phyloP scores from a whole-genome alignment of 2,888 invertebrate genomes.

The Parnassius glacialis region DNA sequence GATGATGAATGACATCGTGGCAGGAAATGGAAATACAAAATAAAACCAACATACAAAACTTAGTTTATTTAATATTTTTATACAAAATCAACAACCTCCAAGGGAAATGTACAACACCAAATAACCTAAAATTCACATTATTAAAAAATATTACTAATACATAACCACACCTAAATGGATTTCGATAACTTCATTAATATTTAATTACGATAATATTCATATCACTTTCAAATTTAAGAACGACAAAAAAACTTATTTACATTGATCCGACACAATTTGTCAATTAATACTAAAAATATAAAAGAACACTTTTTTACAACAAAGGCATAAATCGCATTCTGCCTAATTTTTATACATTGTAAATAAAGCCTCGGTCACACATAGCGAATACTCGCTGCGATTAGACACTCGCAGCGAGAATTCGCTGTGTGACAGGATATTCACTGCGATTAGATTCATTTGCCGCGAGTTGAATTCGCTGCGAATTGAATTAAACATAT shows the following conservation, averaged over 20 bases:
- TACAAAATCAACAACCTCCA: conserved; percentile 31
- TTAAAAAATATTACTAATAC: conserved; percentile 11
- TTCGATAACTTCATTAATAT: neutral
- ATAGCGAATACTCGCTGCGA: no score
- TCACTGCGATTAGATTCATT: no score
- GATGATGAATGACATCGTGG: no score
- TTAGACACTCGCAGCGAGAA: no score
- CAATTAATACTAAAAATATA: conserved; percentile 1
- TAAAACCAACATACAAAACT: conserved; percentile 17
- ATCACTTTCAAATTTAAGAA: conserved; percentile 1
- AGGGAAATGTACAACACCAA: conserved; percentile 28
- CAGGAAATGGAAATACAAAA: neutral
- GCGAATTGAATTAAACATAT: no score
- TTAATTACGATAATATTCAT: neutral
- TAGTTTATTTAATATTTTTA: conserved; percentile 26
- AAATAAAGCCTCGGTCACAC: no score
- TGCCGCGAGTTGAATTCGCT: no score
- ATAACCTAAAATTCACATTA: conserved; percentile 18
- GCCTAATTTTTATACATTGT: neutral
- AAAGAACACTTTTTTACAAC: neutral
- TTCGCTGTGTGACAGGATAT: no score
- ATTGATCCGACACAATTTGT: neutral
- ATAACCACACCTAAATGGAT: conserved; percentile 7
- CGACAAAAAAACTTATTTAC: neutral
- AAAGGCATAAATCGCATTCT: neutral